Evolutionary conservation across 2,888 invertebrate genomes (phyloP).

Genomic region (Malthinus flaveolus): DNA sequence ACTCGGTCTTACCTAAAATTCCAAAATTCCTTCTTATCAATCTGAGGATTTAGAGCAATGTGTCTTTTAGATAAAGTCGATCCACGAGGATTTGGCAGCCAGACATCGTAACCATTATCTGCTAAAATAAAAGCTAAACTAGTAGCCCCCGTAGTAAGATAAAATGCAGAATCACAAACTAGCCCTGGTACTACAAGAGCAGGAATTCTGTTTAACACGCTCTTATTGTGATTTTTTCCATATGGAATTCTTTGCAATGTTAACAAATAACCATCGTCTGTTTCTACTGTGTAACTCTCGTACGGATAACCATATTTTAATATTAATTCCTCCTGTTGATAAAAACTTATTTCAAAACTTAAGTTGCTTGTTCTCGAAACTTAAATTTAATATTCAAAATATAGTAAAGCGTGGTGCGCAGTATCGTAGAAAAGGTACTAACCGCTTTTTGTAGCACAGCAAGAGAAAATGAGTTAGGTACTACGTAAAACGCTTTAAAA

Average conservation of each 20-base stretch:
- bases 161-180: slow-evolving; percentile 71
- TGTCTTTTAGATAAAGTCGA: slow-evolving; percentile 61
- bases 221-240: slow-evolving; percentile 28
- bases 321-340: slow-evolving; percentile 50
- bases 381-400: no score
- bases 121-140: slow-evolving; percentile 55
- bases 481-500: no score
- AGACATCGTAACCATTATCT: slow-evolving; percentile 58
- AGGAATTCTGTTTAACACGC: slow-evolving; percentile 52
- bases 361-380: no score
- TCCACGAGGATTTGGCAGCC: slow-evolving; percentile 65
- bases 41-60: slow-evolving; percentile 47
- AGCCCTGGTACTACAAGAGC: slow-evolving; percentile 78
- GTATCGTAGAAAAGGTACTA: no score
- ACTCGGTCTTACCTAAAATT: slow-evolving; percentile 46
- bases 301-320: slow-evolving; percentile 49
- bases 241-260: slow-evolving; percentile 50
- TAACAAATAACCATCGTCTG: slow-evolving; percentile 55
- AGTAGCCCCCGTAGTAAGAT: slow-evolving; percentile 68
- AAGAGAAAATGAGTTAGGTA: no score
- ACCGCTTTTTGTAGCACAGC: no score
- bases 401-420: no score
- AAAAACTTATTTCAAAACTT: no score
- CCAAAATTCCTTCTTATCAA: slow-evolving; percentile 50
- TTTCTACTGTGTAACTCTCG: slow-evolving; percentile 52